Evolutionary conservation across 2,888 invertebrate species (phyloP).

Genomic region (Ophonus ardosiacus): DNA sequence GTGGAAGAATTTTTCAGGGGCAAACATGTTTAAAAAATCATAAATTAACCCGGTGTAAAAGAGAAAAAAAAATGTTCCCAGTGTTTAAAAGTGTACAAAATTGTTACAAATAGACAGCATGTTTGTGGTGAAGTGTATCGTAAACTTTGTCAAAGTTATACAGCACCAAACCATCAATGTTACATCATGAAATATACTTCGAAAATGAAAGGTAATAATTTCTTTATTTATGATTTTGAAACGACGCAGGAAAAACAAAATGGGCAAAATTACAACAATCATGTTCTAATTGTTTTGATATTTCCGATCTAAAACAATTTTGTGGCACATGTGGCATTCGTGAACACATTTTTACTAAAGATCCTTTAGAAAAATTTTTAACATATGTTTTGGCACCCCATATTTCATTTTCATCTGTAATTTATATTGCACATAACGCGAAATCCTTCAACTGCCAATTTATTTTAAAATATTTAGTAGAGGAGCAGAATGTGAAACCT

Average conservation of each 20-base stretch:
- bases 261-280: not conserved
- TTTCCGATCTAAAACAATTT: slow-evolving; percentile 3
- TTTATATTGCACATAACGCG: not conserved
- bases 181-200: slow-evolving; percentile 3
- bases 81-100: slow-evolving; percentile 4
- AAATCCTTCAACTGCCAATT: slow-evolving; percentile 47
- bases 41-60: not conserved
- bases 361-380: not conserved
- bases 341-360: slow-evolving; percentile 8
- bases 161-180: not conserved
- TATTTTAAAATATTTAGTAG: slow-evolving; percentile 60
- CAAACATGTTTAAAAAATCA: slow-evolving; percentile 5
- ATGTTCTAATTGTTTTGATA: slow-evolving; percentile 31
- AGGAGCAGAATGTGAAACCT: slow-evolving; percentile 60
- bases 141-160: slow-evolving; percentile 4
- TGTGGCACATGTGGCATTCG: slow-evolving; percentile 22
- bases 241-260: not conserved
- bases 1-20: not conserved
- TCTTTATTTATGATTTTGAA: slow-evolving; percentile 59
- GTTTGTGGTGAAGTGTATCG: slow-evolving; percentile 15
- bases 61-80: not conserved
- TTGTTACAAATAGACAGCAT: not conserved
- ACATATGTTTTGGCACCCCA: not conserved
- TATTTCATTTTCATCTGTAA: slow-evolving; percentile 14
- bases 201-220: not conserved